Evolutionary conservation across 2,797 vertebrate species (phyloP).

Genomic region (Gadopsis marmoratus): DNA sequence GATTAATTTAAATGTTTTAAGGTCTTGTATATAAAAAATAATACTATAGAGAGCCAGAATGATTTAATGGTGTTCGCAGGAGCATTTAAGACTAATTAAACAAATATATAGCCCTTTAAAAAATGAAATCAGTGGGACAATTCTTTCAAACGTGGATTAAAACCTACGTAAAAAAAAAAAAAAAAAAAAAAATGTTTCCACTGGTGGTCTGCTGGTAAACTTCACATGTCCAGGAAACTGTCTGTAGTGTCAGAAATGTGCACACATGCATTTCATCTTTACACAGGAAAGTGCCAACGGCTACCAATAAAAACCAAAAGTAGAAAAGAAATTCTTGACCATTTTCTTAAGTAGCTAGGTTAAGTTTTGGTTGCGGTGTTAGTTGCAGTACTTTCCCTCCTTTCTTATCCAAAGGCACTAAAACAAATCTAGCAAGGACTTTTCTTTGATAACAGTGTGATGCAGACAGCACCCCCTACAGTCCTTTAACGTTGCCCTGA

Average conservation of each 20-base stretch:
- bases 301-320: conserved; percentile 42
- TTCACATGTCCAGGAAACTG: conserved; percentile 57
- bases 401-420: conserved; percentile 77
- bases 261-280: conserved; percentile 73
- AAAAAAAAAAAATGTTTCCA: conserved; percentile 43
- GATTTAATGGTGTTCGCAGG: conserved; percentile 64
- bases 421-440: conserved; percentile 52
- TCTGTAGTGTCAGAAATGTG: conserved; percentile 79
- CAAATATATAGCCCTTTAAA: conserved; percentile 73
- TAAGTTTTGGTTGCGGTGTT: conserved; percentile 79
- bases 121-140: conserved; percentile 52
- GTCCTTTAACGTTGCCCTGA: conserved; percentile 59
- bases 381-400: conserved; percentile 60
- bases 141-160: conserved; percentile 48
- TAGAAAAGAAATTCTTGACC: conserved; percentile 45
- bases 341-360: conserved; percentile 46
- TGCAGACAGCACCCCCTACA: conserved; percentile 55
- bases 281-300: conserved; percentile 75
- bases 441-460: conserved; percentile 32
- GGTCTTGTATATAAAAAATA: conserved; percentile 83
- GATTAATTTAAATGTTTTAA: conserved; percentile 82
- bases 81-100: conserved; percentile 80
- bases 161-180: conserved; percentile 31
- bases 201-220: conserved; percentile 42
- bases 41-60: conserved; percentile 81